Conservation (phyloP, 2,888 invertebrate genomes). For the Dastarcus helophoroides region DNA sequence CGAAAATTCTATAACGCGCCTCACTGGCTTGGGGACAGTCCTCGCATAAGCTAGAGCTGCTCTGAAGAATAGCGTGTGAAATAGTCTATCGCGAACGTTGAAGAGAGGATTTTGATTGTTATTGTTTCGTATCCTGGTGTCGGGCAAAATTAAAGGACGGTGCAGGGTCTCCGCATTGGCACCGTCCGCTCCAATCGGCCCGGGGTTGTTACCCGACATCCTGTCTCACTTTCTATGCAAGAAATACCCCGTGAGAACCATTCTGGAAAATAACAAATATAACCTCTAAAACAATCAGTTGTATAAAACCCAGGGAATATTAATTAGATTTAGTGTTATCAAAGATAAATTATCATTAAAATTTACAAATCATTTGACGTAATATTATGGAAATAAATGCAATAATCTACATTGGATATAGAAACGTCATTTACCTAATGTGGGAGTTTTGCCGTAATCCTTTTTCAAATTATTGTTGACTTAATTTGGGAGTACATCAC, state of each 20-base stretch:
- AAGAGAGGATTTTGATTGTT: constrained; percentile 66
- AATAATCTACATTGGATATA: too few relatives aligned
- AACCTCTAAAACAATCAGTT: neutral
- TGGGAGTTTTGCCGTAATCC: too few relatives aligned
- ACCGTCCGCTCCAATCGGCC: constrained; percentile 18
- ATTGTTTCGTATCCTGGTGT: constrained; percentile 44
- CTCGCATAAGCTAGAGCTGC: constrained; percentile 86
- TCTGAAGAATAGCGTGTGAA: constrained; percentile 90
- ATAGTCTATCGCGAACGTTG: constrained; percentile 81
- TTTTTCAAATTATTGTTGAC: too few relatives aligned
- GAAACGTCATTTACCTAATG: too few relatives aligned
- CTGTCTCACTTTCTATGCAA: constrained; percentile 13
- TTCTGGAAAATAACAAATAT: constrained; percentile 9
- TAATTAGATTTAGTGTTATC: neutral
- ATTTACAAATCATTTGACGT: constrained; percentile 13
- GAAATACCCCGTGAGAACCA: constrained; percentile 7
- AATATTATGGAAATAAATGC: constrained; percentile 8
- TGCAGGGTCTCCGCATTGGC: constrained; percentile 36
- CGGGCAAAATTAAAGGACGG: constrained; percentile 43
- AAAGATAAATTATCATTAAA: constrained; percentile 6
- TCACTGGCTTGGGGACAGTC: constrained; percentile 71
- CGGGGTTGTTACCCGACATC: constrained; percentile 22
- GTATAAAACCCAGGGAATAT: neutral
- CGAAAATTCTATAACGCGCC: constrained; percentile 74
- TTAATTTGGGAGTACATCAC: too few relatives aligned